Evolutionary conservation across 2,888 invertebrate genomes (phyloP), one percentile per base, ranked within the genome.

Genomic region (Tetramorium bicarinatum): DNA sequence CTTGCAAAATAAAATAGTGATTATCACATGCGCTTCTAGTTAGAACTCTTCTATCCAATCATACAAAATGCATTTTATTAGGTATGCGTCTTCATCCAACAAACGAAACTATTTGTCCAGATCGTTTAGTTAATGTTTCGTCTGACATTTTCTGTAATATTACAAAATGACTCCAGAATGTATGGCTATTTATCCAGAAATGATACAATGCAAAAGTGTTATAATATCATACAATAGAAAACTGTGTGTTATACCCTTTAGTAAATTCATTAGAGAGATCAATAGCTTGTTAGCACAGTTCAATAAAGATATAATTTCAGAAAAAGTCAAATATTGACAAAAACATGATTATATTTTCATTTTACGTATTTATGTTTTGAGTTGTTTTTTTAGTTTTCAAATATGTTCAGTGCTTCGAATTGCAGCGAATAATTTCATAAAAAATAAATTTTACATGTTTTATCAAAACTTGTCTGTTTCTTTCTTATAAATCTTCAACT

Each of bases 21-120:
- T 52, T 52, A 52, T 52, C 52, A n/a, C 52, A 52, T 52, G 9
- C 9, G n/a, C 52, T 52, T 52, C 8, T n/a, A 52, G 52, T 54
- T 54, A 54, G 6, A 9, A 54, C n/a, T 54, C 52, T 54, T 54
- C n/a, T 1, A 54, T 9, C 52, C 9, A 54, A 54, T 7, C 7
- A 54, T n/a, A 54, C 21, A 9, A 54, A 54, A 54, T 54, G 52
- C 52, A 54, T 54, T 54, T 54, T 54, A 15, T 54, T 54, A 54
- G 21, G 9, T 54, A 54, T 3, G 1, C 52, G 52, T 54, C 21
- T 54, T 54, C 21, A 54, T 9, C 21, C 21, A 54, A 54, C 9
- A 54, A 54, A 54, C 3, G 9, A 54, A 2, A 54, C 9, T 54
- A 21, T 54, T 54, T 54, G 52, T 54, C n/a, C 3, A 54, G 21